Base-by-base conservation (phyloP, 2,797 vertebrate genomes). In the Melanotaenia trifasciata region DNA sequence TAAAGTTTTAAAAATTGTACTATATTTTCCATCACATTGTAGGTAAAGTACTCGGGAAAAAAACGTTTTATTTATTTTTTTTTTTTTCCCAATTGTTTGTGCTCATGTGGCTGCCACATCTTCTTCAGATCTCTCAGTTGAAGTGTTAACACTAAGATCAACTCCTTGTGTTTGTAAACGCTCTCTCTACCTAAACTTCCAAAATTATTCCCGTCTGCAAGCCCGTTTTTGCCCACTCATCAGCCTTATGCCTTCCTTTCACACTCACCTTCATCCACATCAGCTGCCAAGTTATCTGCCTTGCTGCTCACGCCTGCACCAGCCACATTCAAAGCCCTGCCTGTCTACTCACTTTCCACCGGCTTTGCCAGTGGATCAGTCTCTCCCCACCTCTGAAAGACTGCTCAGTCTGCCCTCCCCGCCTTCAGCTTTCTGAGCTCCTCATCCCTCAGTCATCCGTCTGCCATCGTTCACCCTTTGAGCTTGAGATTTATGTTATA, bases 291-390 rank as follows among this genome's bases (percentile, higher is more conserved):
- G 38, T 45, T 30, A 28, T 45, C 60, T 47, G 28, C 22, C 51
- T 62, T 62, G 33, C 50, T 57, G 58, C 38, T 74, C 64, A 67
- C 30, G 12, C 28, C 22, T 14, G 26, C 68, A 72, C 32, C 63
- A 18, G 43, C 45, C 22, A 5, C 63, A 43, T 57, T 59, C 40
- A 36, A 58, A 72, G 22, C 43, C 62, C n/a, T 2, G 70, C 26
- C 61, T 40, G 33, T 18, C 53, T n/a, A 1, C 40, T 58, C 56
- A 32, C 45, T 65, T 51, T 47, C 18, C 1, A 45, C 30, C 40
- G 13, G 38, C 58, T 67, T 36, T 56, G 58, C 22, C 64, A 61
- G 22, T 47, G 58, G 58, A 67, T 74, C 64, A 36, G 16, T 35
- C 14, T 57, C 64, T 62, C 18, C 43, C 70, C 43, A 20, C 51